These are phyloP conservation scores for Micromussa lordhowensis DNA, from an alignment of 92 coral and sea anemone genomes.

Conservation along the genomic window DNA sequence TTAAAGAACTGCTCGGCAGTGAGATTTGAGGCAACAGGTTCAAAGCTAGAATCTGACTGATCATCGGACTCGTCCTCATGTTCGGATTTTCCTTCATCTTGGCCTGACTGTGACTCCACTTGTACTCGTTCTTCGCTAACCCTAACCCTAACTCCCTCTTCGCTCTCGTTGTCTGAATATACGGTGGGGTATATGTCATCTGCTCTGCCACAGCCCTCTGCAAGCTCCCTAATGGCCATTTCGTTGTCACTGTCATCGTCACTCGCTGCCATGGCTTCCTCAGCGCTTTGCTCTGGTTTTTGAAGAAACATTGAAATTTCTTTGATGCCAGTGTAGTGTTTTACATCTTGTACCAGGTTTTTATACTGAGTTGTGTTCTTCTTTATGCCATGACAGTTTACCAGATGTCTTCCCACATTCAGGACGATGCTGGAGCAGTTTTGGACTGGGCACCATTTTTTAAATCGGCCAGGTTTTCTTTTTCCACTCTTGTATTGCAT, in stretches of 20 bases:
- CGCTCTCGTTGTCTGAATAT: no score
- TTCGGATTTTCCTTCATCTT: background rate
- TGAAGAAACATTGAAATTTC: background rate
- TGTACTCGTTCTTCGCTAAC: no score
- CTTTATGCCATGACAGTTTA: background rate
- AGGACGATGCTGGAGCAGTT: background rate
- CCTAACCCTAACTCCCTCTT: background rate
- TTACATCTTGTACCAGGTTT: background rate
- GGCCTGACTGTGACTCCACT: no score
- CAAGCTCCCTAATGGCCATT: no score
- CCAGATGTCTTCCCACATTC: background rate
- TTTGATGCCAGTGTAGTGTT: background rate
- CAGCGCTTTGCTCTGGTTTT: background rate
- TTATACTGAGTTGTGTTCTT: background rate
- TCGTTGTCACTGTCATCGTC: no score
- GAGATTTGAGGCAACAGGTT: background rate
- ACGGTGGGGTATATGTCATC: no score
- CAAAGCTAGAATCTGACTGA: no score
- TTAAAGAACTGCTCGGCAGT: background rate
- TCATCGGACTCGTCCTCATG: background rate
- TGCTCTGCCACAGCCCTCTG: no score
- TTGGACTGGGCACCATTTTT: constrained; percentile 5
- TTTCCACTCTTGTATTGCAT: background rate
- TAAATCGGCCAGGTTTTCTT: background rate
- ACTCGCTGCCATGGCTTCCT: no score